Percentiles rank a stretch among this genome's conserved stretches.
These are phyloP conservation scores for Coecobrya sp. DNA, from an alignment of 2,888 invertebrate genomes.

Conservation along the genomic window DNA sequence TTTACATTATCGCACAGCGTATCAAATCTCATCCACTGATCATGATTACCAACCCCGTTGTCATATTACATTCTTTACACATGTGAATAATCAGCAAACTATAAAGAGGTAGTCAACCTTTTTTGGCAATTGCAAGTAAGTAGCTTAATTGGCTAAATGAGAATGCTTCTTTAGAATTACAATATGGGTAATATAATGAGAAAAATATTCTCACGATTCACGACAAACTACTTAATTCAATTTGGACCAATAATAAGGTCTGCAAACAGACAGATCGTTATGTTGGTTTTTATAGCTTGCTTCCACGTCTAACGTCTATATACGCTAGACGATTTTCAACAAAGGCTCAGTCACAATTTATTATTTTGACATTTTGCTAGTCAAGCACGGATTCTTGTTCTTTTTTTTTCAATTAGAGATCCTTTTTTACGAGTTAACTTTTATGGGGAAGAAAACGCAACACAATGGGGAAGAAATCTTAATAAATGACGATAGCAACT, in stretches of 20 bases:
- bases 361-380: constrained; percentile 20
- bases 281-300: neutral
- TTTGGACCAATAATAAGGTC: constrained; percentile 8
- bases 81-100: neutral
- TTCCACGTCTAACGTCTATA: neutral
- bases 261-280: neutral
- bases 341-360: neutral
- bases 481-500: too few species aligned
- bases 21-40: constrained; percentile 23
- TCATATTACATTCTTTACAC: constrained; percentile 33
- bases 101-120: constrained; percentile 55
- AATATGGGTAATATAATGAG: neutral
- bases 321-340: too few species aligned
- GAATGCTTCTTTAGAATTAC: neutral
- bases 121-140: constrained; percentile 36
- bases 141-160: constrained; percentile 23
- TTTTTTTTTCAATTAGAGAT: neutral
- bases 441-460: too few species aligned
- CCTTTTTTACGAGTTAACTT: neutral
- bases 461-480: too few species aligned
- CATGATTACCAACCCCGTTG: neutral
- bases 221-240: constrained; percentile 26
- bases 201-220: constrained; percentile 57
- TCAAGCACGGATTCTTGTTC: neutral
- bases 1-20: neutral